Conservation (phyloP, 2,888 invertebrate species). For the Volucella bombylans region DNA sequence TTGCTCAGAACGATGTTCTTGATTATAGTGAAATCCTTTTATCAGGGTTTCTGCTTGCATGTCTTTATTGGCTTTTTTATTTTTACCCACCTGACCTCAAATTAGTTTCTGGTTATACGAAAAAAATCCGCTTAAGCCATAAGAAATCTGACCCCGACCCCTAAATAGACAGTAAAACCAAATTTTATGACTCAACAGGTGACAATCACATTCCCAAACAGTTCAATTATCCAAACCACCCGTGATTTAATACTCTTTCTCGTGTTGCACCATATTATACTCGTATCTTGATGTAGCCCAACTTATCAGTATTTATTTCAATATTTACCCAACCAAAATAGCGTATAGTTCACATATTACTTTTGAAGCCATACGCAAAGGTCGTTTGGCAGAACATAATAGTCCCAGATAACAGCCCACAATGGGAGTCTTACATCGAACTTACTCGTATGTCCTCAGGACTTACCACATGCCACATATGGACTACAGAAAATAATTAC, state of each 20-base stretch:
- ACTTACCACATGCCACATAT: not conserved
- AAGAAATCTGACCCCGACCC: too few species aligned
- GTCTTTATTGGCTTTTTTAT: too few species aligned
- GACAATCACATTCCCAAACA: not conserved
- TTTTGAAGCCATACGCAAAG: constrained; percentile 15
- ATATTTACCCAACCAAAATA: not conserved
- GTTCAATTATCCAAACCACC: constrained; percentile 1
- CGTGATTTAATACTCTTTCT: not conserved
- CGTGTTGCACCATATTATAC: not conserved
- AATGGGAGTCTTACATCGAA: constrained; percentile 8
- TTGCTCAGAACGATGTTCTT: too few species aligned
- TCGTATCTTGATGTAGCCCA: not conserved
- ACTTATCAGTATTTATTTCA: not conserved
- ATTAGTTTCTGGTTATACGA: too few species aligned
- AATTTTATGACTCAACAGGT: too few species aligned
- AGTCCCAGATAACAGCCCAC: not conserved
- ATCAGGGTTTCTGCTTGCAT: too few species aligned
- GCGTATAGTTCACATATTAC: not conserved
- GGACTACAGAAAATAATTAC: constrained; percentile 22
- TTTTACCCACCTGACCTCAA: too few species aligned
- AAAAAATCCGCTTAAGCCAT: too few species aligned
- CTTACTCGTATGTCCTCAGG: not conserved
- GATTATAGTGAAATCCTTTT: too few species aligned
- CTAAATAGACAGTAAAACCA: too few species aligned
- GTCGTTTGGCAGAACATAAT: constrained; percentile 1